These are phyloP conservation scores for Amblyornis subalaris DNA, from an alignment of 2,113 vertebrate genomes.

Conservation along the genomic window DNA sequence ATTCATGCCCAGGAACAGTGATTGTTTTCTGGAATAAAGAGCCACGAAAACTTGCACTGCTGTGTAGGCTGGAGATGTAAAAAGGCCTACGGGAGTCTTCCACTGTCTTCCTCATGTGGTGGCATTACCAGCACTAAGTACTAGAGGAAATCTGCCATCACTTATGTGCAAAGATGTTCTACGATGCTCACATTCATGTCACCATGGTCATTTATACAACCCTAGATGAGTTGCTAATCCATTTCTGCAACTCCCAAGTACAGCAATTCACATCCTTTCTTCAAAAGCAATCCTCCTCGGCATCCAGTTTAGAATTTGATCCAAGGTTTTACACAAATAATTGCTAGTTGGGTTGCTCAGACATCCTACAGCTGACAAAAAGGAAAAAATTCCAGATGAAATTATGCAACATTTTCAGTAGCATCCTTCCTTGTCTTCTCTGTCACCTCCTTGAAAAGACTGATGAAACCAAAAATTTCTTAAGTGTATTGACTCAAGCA, in stretches of 20 bases:
- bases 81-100: neutral
- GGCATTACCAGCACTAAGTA: neutral
- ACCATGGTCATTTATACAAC: neutral
- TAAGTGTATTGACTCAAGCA: neutral
- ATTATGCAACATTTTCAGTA: neutral
- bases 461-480: neutral
- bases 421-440: neutral
- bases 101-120: neutral
- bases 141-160: neutral
- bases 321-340: neutral
- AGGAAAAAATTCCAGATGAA: neutral
- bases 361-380: neutral
- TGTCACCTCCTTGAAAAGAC: neutral
- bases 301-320: neutral
- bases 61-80: neutral
- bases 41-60: neutral
- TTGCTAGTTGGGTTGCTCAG: neutral
- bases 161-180: neutral
- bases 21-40: neutral
- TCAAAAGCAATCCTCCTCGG: neutral
- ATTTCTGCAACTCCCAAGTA: neutral
- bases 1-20: fast-evolving
- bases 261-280: neutral
- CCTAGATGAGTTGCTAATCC: neutral
- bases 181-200: neutral